Percentiles rank a stretch among this genome's conserved stretches.
Evolutionary conservation across 2,888 invertebrate species (phyloP).

Genomic region (Leptothorax acervorum): DNA sequence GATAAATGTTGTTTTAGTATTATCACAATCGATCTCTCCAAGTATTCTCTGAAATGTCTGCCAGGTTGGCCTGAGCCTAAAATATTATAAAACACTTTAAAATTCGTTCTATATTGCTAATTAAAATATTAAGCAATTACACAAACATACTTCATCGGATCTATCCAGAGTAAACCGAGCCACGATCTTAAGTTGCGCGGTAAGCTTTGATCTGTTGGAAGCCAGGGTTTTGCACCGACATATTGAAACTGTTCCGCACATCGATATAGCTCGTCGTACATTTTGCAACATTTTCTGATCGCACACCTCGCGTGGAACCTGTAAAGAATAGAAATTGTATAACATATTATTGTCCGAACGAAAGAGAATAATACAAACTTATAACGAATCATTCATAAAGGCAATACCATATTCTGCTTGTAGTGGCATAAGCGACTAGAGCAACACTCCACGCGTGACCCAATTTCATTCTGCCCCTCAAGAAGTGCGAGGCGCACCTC

Average conservation of each 20-base stretch:
- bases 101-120: background rate
- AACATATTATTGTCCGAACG: background rate
- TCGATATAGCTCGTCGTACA: constrained; percentile 86
- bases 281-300: constrained; percentile 85
- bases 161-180: constrained; percentile 86
- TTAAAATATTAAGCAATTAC: background rate
- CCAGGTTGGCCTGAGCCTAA: constrained; percentile 43
- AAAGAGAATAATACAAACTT: constrained; percentile 2
- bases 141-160: constrained; percentile 78
- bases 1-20: background rate
- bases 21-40: constrained; percentile 15
- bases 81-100: constrained; percentile 35
- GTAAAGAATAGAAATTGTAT: constrained; percentile 2
- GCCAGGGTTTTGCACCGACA: constrained; percentile 86
- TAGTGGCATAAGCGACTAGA: constrained; percentile 87
- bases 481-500: constrained; percentile 86
- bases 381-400: background rate
- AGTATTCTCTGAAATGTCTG: constrained; percentile 58
- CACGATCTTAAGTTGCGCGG: constrained; percentile 86
- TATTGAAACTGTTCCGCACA: constrained; percentile 84
- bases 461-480: constrained; percentile 86
- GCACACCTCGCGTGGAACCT: constrained; percentile 86
- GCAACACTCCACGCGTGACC: constrained; percentile 88
- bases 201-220: constrained; percentile 85
- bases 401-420: constrained; percentile 87